Conservation (phyloP, 1,140 invertebrate species). For the Nasonia vitripennis region DNA sequence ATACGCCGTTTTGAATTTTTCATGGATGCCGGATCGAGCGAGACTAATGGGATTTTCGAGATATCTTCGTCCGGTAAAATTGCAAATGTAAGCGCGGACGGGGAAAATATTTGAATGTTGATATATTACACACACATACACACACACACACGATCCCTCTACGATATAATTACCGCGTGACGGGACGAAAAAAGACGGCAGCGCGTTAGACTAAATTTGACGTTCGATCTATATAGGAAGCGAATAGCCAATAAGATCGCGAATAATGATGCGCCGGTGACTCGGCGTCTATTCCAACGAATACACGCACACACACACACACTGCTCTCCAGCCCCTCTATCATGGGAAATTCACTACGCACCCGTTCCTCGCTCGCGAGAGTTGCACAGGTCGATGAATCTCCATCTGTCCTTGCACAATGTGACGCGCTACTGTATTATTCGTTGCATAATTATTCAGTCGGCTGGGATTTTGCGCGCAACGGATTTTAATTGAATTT, state of each 20-base stretch:
- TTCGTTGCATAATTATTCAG: constrained; percentile 1
- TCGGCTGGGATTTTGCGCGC: background rate
- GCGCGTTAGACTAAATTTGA: constrained; percentile 28
- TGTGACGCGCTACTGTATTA: background rate
- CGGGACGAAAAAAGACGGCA: background rate
- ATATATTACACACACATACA: too few relatives aligned
- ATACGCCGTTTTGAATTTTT: background rate
- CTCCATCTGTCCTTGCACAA: constrained; percentile 8
- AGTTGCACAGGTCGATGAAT: constrained; percentile 7
- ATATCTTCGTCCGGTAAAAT: background rate
- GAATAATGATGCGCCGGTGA: constrained; percentile 63
- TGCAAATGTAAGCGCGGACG: too few relatives aligned
- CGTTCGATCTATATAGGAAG: background rate
- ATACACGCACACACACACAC: constrained; percentile 45
- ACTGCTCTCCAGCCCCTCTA: constrained; percentile 16
- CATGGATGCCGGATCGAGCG: background rate
- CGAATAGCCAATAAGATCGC: constrained; percentile 48
- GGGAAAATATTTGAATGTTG: too few relatives aligned
- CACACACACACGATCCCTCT: background rate
- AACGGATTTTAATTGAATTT: constrained; percentile 27
- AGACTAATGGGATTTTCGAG: background rate
- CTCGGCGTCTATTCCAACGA: constrained; percentile 52
- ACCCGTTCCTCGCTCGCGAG: background rate
- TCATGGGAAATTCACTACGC: constrained; percentile 45
- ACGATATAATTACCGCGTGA: background rate